These are phyloP conservation scores for Akabosia matsudoensis DNA, from an alignment of 1,140 invertebrate species.

Conservation along the genomic window DNA sequence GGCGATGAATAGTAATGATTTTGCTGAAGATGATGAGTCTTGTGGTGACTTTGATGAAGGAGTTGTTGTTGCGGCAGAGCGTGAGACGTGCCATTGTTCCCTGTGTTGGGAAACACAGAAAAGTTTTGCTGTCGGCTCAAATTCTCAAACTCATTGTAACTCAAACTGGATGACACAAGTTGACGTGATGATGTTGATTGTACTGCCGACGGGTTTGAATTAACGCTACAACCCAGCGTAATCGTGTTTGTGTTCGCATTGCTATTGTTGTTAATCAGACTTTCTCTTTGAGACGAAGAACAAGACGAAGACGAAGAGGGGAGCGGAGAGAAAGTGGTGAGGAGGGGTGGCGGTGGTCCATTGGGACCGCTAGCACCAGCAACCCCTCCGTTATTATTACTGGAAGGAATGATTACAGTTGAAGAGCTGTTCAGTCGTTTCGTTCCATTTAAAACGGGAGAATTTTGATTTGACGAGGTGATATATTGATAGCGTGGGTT, in stretches of 20 bases:
- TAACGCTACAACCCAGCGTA: neutral
- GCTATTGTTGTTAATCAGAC: constrained; percentile 11
- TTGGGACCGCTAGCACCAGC: neutral
- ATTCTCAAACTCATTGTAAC: constrained; percentile 21
- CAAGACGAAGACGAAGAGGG: neutral
- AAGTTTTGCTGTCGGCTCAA: neutral
- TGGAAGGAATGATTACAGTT: neutral
- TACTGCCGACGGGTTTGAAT: neutral
- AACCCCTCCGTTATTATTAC: neutral
- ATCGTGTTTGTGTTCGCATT: constrained; percentile 16
- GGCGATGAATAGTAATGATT: constrained; percentile 40
- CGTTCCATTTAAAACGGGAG: constrained; percentile 41
- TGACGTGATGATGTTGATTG: neutral
- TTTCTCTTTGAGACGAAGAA: neutral
- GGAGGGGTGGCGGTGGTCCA: constrained; percentile 1
- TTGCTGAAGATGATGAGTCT: neutral
- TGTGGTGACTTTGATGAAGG: constrained; percentile 32
- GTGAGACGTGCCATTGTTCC: neutral
- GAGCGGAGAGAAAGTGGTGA: constrained; percentile 12
- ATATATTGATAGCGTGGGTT: constrained; percentile 46
- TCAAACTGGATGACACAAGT: constrained; percentile 12
- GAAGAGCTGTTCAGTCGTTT: constrained; percentile 35
- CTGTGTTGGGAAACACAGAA: neutral
- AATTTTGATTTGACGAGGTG: constrained; percentile 47
- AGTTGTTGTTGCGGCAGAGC: neutral